Conservation (phyloP, 2,113 vertebrate species). For the Psittacula cyanocephala region DNA sequence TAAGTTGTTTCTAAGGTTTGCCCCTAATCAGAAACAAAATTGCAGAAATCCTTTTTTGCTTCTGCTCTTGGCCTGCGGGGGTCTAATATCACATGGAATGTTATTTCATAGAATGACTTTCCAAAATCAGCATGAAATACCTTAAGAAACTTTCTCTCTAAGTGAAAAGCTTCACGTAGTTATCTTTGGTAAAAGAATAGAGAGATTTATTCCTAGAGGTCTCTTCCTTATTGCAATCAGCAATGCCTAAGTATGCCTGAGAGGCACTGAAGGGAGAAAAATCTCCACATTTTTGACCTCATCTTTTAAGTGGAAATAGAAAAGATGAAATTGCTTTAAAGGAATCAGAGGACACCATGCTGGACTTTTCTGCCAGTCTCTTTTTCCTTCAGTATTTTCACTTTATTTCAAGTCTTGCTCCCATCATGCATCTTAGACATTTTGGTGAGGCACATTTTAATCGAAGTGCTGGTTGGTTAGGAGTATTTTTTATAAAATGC, state of each 20-base stretch:
- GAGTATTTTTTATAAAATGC: background rate
- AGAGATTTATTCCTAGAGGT: background rate
- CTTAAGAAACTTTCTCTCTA: background rate
- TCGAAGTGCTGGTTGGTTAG: background rate
- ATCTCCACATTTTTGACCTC: background rate
- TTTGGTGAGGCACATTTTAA: background rate
- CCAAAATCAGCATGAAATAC: background rate
- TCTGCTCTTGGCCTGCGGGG: background rate
- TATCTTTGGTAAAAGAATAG: background rate
- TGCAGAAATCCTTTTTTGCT: background rate
- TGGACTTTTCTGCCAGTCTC: background rate
- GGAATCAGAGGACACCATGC: background rate
- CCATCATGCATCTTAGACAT: background rate
- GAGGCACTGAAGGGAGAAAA: background rate
- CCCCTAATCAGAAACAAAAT: background rate
- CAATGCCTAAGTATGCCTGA: background rate
- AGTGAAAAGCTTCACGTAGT: background rate
- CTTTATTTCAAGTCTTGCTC: background rate
- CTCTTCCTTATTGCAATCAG: background rate
- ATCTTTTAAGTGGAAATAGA: background rate
- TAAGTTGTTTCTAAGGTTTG: slow-evolving; percentile 1
- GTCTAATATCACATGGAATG: background rate
- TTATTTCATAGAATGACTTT: background rate
- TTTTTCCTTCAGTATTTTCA: background rate
- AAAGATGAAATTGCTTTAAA: background rate